Evolutionary conservation across 2,888 invertebrate species (phyloP).

Genomic region (Oscheius myriophilus): DNA sequence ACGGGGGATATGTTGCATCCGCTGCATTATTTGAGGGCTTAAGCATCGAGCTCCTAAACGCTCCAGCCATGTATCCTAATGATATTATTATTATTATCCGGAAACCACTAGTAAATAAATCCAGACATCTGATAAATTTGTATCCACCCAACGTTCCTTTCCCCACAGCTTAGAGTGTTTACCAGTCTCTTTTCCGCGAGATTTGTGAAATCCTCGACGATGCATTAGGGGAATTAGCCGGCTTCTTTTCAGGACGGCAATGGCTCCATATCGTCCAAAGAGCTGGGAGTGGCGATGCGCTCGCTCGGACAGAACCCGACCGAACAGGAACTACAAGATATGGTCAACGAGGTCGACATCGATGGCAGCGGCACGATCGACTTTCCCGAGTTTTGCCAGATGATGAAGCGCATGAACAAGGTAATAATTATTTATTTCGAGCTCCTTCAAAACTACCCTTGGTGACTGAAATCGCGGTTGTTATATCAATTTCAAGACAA

Average conservation of each 20-base stretch:
- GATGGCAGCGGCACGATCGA: slow-evolving; percentile 69
- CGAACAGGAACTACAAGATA: slow-evolving; percentile 70
- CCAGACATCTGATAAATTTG: too few relatives aligned
- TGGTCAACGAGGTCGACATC: slow-evolving; percentile 71
- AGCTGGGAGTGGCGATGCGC: slow-evolving; percentile 72
- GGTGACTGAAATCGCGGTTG: too few relatives aligned
- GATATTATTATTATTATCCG: too few relatives aligned
- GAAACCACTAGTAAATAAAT: too few relatives aligned
- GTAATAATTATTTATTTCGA: slow-evolving; percentile 22
- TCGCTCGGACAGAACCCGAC: slow-evolving; percentile 72
- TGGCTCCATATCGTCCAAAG: slow-evolving; percentile 71
- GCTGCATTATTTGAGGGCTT: too few relatives aligned
- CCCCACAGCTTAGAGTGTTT: too few relatives aligned
- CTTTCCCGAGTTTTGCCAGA: slow-evolving; percentile 70
- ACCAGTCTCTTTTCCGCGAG: background rate
- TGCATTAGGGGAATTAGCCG: background rate
- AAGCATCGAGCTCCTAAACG: too few relatives aligned
- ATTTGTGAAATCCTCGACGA: slow-evolving; percentile 1
- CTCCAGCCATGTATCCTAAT: too few relatives aligned
- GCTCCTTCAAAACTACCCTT: background rate
- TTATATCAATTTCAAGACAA: too few relatives aligned
- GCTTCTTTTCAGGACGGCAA: slow-evolving; percentile 69
- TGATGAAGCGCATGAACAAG: slow-evolving; percentile 71
- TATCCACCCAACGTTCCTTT: too few relatives aligned
- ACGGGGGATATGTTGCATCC: too few relatives aligned